These are phyloP conservation scores for Gulo gulo DNA, from an alignment of 2,113 vertebrate genomes.

Conservation along the genomic window DNA sequence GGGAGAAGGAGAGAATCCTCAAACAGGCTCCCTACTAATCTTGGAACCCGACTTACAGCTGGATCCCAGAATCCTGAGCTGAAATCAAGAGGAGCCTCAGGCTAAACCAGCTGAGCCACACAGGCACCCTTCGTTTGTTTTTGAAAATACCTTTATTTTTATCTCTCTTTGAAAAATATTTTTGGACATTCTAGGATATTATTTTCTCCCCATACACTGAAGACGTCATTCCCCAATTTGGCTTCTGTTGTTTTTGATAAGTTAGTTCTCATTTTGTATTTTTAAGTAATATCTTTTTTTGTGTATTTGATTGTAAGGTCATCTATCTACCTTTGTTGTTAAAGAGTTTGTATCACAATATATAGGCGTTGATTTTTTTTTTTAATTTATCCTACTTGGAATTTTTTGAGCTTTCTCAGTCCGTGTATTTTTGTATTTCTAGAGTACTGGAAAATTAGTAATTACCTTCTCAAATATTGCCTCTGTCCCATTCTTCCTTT, in stretches of 20 bases:
- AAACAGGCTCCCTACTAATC: background rate
- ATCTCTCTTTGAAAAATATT: background rate
- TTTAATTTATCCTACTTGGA: background rate
- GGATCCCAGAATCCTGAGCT: background rate
- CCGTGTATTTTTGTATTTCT: background rate
- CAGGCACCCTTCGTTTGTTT: background rate
- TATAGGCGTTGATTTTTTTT: background rate
- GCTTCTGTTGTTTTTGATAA: background rate
- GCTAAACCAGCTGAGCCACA: background rate
- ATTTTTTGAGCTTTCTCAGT: background rate
- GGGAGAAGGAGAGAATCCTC: background rate
- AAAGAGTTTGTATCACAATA: background rate
- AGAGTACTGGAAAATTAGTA: background rate
- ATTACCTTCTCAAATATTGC: background rate
- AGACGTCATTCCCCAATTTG: background rate
- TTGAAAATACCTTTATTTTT: background rate
- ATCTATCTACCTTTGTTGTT: background rate
- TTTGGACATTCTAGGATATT: background rate
- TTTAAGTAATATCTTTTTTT: background rate
- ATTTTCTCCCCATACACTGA: background rate
- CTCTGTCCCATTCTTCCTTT: background rate
- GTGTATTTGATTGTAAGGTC: background rate
- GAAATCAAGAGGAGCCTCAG: background rate
- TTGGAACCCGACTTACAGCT: background rate
- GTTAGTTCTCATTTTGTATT: background rate